A percentile compares a stretch with the other conserved stretches of the same genome.
Conservation (phyloP, 2,113 vertebrate species). For the Genyomyrus donnyi region DNA sequence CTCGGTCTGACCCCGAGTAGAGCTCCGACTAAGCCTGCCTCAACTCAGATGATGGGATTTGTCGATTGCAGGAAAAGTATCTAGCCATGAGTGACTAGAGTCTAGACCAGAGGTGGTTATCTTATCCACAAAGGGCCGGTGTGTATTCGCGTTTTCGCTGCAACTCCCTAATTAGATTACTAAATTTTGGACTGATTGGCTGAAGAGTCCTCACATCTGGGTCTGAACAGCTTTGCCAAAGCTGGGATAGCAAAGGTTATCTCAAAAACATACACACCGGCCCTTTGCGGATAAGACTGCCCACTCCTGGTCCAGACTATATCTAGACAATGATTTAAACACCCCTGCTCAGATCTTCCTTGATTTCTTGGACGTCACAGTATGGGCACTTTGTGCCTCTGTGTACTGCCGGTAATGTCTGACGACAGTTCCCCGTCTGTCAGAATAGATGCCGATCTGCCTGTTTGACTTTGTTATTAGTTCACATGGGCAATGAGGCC, state of each 20-base stretch:
- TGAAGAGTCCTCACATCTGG: no score
- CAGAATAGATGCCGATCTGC: background rate
- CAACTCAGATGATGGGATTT: background rate
- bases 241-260: no score
- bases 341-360: background rate
- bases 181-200: no score
- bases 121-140: no score
- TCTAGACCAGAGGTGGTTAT: background rate
- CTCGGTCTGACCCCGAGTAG: background rate
- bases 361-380: background rate
- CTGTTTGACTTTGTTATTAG: background rate
- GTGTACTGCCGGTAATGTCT: background rate
- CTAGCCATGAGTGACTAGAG: background rate
- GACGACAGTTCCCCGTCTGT: background rate
- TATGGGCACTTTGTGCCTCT: background rate
- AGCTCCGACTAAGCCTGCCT: background rate
- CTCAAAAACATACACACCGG: no score
- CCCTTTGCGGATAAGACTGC: no score
- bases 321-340: background rate
- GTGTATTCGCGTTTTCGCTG: no score
- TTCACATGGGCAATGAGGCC: background rate
- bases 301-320: background rate
- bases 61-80: background rate
- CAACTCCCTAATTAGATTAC: no score
- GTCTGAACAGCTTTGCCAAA: no score